Base-by-base conservation (phyloP, 2,888 invertebrate genomes). In the Ctena decussata region DNA sequence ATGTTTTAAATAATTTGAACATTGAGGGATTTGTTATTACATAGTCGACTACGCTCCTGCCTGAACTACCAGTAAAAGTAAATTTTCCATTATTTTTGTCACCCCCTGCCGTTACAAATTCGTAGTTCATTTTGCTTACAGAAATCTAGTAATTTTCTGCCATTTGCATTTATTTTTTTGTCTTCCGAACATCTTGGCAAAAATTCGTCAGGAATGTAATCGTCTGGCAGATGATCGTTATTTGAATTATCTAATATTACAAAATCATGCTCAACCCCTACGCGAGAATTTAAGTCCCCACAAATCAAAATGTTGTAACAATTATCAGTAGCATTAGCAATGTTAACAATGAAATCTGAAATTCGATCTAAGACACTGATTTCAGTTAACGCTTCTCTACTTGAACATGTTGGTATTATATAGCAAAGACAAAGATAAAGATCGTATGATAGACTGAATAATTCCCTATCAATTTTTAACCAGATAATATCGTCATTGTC, bases 221-320 rank as follows among this genome's bases (percentile, higher is more conserved):
- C 60, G 8, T 60, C 60, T 30, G 60, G 60, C 60, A 60, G 27
- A 24, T 3, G 3, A 27, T 60, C 60, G 18, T 60, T 60, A 18
- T 27, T 60, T 8, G 30, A 30, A 21, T 60, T 60, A 60, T 60
- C 60, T 60, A 60, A 60, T 30, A 60, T 24, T 5, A 60, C 60
- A 27, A 49, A 60, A 60, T 60, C 60, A 21, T 24, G 60, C 30
- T 60, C 60, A 60, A 30, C 18, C 3, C 60, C 60, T 30, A 30
- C 30, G 6, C 60, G 24, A 8, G 27, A 27, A 30, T 60, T 60
- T 30, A 60, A 18, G 30, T 60, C 60, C 18, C 60, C 60, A 30
- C 60, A 60, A 60, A 60, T 60, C 18, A 60, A 27, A 30, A 60
- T 60, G 27, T 60, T 60, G 60, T 60, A 60, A 60, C 60, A 60